phyloP scores from a whole-genome alignment of 1,140 invertebrate species.

The Dendroctonus ponderosae region DNA sequence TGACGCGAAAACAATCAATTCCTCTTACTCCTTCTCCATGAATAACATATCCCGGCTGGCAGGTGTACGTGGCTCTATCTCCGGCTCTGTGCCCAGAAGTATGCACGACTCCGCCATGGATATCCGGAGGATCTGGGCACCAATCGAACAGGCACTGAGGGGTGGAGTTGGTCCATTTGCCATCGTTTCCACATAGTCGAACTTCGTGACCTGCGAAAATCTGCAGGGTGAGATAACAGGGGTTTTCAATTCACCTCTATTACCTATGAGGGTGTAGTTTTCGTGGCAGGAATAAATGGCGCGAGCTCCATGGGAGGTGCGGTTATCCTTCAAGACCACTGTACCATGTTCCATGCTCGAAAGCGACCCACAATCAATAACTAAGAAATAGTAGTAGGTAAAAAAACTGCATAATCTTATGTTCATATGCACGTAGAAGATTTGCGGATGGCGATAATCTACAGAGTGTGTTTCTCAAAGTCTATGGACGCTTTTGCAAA shows the following conservation, averaged over 20 bases:
- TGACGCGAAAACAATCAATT: neutral
- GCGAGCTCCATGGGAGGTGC: constrained; percentile 75
- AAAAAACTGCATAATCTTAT: neutral
- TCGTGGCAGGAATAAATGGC: constrained; percentile 76
- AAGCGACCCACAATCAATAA: constrained; percentile 78
- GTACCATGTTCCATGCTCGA: constrained; percentile 70
- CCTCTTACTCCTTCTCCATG: constrained; percentile 71
- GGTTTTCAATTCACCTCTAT: neutral
- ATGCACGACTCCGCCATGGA: constrained; percentile 70
- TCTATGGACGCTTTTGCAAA: no score
- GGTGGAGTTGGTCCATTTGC: constrained; percentile 75
- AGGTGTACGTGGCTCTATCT: constrained; percentile 75
- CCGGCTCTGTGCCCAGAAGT: constrained; percentile 70
- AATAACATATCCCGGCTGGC: constrained; percentile 80
- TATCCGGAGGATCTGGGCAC: constrained; percentile 76
- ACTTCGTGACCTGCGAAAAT: constrained; percentile 59
- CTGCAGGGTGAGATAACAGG: neutral
- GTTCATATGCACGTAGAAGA: no score
- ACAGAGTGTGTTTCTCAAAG: no score
- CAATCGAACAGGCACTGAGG: constrained; percentile 82
- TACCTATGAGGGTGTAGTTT: constrained; percentile 75
- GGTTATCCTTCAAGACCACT: constrained; percentile 63
- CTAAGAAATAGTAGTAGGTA: constrained; percentile 50
- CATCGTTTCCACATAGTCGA: constrained; percentile 74
- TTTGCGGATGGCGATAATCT: no score